These are phyloP conservation scores for Rhinichthys osculus DNA, from an alignment of 2,797 vertebrate species.

Conservation along the genomic window DNA sequence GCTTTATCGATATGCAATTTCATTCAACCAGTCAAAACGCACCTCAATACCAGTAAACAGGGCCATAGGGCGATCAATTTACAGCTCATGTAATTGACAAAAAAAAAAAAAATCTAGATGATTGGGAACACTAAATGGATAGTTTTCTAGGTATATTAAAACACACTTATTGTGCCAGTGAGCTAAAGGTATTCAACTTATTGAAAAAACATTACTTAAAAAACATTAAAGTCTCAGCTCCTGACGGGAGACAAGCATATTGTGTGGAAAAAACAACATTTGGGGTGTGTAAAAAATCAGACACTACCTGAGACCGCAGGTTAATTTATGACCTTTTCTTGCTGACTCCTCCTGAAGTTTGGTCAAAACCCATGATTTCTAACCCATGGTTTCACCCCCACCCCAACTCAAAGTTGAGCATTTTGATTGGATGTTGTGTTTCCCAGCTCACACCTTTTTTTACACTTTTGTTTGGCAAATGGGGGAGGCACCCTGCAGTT, in stretches of 20 bases:
- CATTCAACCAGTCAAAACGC: no score
- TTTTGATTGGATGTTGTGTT: conserved; percentile 58
- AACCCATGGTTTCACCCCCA: conserved; percentile 24
- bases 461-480: conserved; percentile 44
- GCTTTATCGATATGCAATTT: no score
- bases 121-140: background rate
- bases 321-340: conserved; percentile 52
- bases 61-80: no score
- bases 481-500: conserved; percentile 56
- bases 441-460: conserved; percentile 57
- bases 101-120: no score
- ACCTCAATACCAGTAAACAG: no score
- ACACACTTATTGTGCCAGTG: background rate
- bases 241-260: background rate
- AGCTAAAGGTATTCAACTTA: background rate
- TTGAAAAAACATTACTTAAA: background rate
- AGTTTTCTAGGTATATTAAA: background rate
- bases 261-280: background rate
- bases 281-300: background rate
- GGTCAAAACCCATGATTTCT: background rate
- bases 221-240: background rate
- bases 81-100: background rate
- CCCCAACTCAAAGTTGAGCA: conserved; percentile 1
- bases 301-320: conserved; percentile 13
- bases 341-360: conserved; percentile 22